A percentile compares a stretch with the other conserved stretches of the same genome.
These are phyloP conservation scores for Coranthus polyacanthus DNA, from an alignment of 2,797 vertebrate species.

Conservation along the genomic window DNA sequence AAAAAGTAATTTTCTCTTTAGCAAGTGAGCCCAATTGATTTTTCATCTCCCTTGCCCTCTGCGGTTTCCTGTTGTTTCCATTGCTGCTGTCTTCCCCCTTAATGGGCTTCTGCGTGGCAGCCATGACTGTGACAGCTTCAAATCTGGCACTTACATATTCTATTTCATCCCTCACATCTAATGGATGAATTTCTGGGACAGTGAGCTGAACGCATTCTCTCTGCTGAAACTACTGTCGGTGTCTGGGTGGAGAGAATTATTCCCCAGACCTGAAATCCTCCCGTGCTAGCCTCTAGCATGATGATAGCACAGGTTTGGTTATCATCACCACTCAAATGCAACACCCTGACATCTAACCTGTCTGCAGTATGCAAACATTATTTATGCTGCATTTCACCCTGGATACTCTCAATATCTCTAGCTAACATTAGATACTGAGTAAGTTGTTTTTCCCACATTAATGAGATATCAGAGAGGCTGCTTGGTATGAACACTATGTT, in stretches of 20 bases:
- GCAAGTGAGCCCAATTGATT: slow-evolving; percentile 64
- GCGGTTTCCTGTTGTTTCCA: slow-evolving; percentile 64
- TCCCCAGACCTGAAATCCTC: slow-evolving; percentile 40
- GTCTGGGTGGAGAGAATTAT: slow-evolving; percentile 56
- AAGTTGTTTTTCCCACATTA: slow-evolving; percentile 53
- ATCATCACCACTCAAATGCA: slow-evolving; percentile 11
- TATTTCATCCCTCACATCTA: slow-evolving; percentile 64
- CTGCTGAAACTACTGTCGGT: slow-evolving; percentile 40
- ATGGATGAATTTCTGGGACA: slow-evolving; percentile 61
- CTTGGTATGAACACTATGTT: slow-evolving; percentile 47
- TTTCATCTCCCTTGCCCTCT: slow-evolving; percentile 50
- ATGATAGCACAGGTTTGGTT: slow-evolving; percentile 31
- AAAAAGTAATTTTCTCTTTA: slow-evolving; percentile 56
- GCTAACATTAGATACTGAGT: slow-evolving; percentile 38
- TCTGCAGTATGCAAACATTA: slow-evolving; percentile 20
- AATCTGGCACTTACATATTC: slow-evolving; percentile 64
- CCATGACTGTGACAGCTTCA: slow-evolving; percentile 61
- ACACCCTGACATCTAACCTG: slow-evolving; percentile 18
- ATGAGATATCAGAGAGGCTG: slow-evolving; percentile 51
- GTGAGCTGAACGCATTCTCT: slow-evolving; percentile 40
- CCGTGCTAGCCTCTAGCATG: slow-evolving; percentile 29
- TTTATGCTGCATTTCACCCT: slow-evolving; percentile 20
- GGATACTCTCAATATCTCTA: slow-evolving; percentile 24
- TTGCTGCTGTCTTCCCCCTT: slow-evolving; percentile 56
- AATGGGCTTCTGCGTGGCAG: slow-evolving; percentile 67